These are phyloP conservation scores for Tautogolabrus adspersus DNA, from an alignment of 2,113 vertebrate genomes.

Conservation along the genomic window DNA sequence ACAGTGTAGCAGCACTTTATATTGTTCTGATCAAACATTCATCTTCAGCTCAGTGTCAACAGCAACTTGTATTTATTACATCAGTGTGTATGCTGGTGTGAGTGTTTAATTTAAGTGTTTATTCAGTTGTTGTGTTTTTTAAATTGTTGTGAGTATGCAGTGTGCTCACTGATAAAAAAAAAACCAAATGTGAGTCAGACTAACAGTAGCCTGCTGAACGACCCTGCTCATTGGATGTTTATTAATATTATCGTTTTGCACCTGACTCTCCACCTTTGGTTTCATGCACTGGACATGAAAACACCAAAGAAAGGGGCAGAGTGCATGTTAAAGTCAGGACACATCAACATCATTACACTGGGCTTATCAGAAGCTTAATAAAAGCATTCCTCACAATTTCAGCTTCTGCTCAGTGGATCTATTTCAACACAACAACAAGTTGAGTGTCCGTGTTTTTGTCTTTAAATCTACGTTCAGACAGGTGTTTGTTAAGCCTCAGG, in stretches of 20 bases:
- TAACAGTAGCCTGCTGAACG: too few species aligned
- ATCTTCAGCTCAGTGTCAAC: conserved; percentile 2
- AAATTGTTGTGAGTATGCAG: neutral
- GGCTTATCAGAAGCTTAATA: too few species aligned
- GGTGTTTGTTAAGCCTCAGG: conserved; percentile 7
- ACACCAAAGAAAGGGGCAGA: neutral
- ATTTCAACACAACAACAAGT: too few species aligned
- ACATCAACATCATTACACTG: neutral
- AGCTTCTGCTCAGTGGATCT: neutral
- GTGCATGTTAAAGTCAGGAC: neutral
- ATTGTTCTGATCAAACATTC: neutral
- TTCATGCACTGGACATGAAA: neutral
- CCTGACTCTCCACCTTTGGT: neutral
- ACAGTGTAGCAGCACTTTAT: neutral
- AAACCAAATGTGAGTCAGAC: too few species aligned
- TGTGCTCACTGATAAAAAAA: neutral
- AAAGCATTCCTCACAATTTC: neutral
- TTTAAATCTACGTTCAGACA: neutral
- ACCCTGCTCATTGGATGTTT: too few species aligned
- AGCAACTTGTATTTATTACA: neutral
- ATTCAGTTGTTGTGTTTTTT: neutral
- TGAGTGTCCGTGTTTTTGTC: neutral
- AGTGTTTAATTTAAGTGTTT: neutral
- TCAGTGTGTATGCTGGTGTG: too few species aligned
- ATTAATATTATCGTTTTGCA: too few species aligned